Conservation (phyloP, 2,797 vertebrate genomes). For the Pipistrellus nathusii region DNA sequence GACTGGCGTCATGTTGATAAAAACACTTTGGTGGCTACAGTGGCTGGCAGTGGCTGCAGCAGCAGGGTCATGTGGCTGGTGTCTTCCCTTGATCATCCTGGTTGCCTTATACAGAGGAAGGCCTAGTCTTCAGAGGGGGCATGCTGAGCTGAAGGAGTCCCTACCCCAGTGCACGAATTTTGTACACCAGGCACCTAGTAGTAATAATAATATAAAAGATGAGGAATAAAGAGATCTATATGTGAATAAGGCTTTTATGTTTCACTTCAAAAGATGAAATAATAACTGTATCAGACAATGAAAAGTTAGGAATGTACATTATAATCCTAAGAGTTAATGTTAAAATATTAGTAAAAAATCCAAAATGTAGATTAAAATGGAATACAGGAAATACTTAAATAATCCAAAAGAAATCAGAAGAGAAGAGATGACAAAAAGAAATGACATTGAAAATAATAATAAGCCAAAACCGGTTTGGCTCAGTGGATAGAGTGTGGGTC, state of each 20-base stretch:
- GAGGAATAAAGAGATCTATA: neutral
- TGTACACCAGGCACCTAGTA: neutral
- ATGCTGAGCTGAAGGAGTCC: too few relatives aligned
- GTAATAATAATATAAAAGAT: neutral
- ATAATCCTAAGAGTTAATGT: neutral
- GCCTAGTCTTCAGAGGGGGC: too few relatives aligned
- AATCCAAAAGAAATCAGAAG: neutral
- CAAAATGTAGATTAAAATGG: neutral
- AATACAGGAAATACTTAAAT: neutral
- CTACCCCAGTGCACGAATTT: too few relatives aligned
- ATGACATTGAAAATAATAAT: neutral
- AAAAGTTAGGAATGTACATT: neutral
- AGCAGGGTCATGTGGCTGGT: too few relatives aligned
- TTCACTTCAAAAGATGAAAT: neutral
- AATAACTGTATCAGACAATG: neutral
- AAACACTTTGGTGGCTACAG: too few relatives aligned
- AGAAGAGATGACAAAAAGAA: neutral
- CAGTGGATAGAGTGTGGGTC: too few relatives aligned
- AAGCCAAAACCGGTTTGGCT: neutral
- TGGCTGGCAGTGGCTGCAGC: too few relatives aligned
- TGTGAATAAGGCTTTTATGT: neutral
- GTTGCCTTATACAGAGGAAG: too few relatives aligned
- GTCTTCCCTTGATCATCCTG: too few relatives aligned
- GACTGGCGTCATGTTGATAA: too few relatives aligned
- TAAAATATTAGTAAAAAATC: neutral